Conservation (phyloP, 2,888 invertebrate species). For the Serrognathus titanus region DNA sequence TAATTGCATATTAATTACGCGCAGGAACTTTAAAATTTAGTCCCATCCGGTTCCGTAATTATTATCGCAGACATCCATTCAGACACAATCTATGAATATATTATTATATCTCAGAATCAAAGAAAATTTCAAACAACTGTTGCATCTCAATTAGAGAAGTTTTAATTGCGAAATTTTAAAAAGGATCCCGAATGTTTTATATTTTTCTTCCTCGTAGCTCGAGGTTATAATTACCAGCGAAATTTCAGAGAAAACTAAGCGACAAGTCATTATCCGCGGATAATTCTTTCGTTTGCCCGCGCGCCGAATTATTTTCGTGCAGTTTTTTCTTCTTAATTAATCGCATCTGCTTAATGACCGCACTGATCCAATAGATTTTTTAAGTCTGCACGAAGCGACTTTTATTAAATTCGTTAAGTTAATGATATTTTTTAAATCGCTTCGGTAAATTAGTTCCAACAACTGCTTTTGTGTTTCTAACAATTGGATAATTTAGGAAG, state of each 20-base stretch:
- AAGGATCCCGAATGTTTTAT: not conserved
- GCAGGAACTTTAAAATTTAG: too few species aligned
- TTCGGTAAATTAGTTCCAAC: constrained; percentile 11
- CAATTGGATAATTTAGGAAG: constrained; percentile 19
- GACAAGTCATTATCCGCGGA: constrained; percentile 29
- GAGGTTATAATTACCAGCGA: constrained; percentile 26
- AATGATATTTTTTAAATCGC: not conserved
- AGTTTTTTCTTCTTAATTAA: constrained; percentile 1
- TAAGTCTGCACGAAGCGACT: too few species aligned
- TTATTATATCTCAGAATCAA: constrained; percentile 2
- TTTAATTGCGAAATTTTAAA: constrained; percentile 39
- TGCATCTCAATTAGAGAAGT: constrained; percentile 41
- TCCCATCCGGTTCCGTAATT: too few species aligned
- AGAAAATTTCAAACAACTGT: constrained; percentile 34
- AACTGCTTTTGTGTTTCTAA: constrained; percentile 14
- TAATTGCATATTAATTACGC: too few species aligned
- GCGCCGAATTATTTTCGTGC: constrained; percentile 13
- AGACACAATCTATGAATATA: too few species aligned
- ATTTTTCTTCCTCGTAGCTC: constrained; percentile 14
- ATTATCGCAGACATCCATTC: too few species aligned
- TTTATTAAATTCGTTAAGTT: too few species aligned
- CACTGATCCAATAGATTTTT: too few species aligned
- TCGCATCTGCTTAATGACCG: too few species aligned
- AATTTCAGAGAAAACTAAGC: constrained; percentile 25
- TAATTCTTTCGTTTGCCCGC: constrained; percentile 24